Percentiles rank a stretch among this genome's conserved stretches.
These are phyloP conservation scores for Lasioglossum zephyrum DNA, from an alignment of 2,888 invertebrate species.

Conservation along the genomic window DNA sequence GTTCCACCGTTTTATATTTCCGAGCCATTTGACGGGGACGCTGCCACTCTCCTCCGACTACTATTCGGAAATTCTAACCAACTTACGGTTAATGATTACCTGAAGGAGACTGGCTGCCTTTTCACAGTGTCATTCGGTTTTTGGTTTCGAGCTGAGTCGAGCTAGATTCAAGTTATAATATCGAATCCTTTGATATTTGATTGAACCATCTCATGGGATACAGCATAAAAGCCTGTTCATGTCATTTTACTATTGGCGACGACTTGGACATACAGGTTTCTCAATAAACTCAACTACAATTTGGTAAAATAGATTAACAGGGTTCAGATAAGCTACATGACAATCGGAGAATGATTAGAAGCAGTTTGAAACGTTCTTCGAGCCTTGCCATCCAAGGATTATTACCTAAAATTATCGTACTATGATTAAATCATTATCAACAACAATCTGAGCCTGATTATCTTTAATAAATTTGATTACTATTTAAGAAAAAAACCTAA, in stretches of 20 bases:
- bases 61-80: not conserved
- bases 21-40: not conserved
- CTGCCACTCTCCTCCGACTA: not conserved
- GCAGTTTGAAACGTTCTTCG: not conserved
- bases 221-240: not conserved
- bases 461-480: not conserved
- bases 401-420: not conserved
- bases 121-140: not conserved
- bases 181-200: not conserved
- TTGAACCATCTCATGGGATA: not conserved
- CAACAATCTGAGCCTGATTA: not conserved
- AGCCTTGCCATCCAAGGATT: not conserved
- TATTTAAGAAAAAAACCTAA: not conserved
- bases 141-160: not conserved
- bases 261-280: not conserved
- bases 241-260: not conserved
- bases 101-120: not conserved
- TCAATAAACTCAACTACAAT: not conserved
- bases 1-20: slow-evolving; percentile 3
- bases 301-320: not conserved
- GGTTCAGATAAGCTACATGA: not conserved
- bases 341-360: not conserved
- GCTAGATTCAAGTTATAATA: too few species aligned
- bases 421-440: not conserved
- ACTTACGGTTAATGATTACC: not conserved